Evolutionary conservation across 1,140 invertebrate genomes (phyloP).

Genomic region (Sitobion miscanthi): DNA sequence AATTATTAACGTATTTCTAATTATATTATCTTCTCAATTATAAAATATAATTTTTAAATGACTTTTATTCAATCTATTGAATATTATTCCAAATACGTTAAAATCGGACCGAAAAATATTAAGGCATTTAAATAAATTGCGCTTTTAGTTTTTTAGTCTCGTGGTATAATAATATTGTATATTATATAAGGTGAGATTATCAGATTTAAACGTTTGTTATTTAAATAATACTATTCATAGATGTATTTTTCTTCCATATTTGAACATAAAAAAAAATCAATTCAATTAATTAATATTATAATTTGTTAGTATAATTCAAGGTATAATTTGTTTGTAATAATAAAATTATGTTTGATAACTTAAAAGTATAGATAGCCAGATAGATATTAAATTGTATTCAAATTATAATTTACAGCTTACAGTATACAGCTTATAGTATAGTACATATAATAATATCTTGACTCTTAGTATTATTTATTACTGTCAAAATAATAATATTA

Average conservation of each 20-base stretch:
- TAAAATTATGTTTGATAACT: neutral
- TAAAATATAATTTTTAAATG: neutral
- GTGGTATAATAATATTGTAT: neutral
- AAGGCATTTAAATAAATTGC: neutral
- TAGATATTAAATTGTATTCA: too few relatives aligned
- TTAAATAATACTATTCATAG: neutral
- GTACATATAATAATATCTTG: too few relatives aligned
- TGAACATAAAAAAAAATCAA: neutral
- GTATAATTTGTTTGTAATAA: neutral
- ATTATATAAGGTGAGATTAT: neutral
- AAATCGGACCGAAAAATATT: neutral
- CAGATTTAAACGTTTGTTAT: neutral
- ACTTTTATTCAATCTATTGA: neutral
- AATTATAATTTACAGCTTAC: neutral
- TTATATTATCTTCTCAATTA: too few relatives aligned
- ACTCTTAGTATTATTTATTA: neutral
- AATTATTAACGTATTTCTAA: too few relatives aligned
- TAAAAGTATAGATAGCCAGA: neutral
- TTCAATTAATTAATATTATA: neutral
- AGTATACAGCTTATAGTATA: too few relatives aligned
- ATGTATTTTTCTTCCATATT: too few relatives aligned
- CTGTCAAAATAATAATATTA: neutral
- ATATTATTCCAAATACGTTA: neutral
- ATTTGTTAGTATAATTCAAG: neutral
- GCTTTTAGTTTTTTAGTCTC: neutral